phyloP scores from a whole-genome alignment of 2,888 invertebrate genomes.

The Apotomis betuletana region DNA sequence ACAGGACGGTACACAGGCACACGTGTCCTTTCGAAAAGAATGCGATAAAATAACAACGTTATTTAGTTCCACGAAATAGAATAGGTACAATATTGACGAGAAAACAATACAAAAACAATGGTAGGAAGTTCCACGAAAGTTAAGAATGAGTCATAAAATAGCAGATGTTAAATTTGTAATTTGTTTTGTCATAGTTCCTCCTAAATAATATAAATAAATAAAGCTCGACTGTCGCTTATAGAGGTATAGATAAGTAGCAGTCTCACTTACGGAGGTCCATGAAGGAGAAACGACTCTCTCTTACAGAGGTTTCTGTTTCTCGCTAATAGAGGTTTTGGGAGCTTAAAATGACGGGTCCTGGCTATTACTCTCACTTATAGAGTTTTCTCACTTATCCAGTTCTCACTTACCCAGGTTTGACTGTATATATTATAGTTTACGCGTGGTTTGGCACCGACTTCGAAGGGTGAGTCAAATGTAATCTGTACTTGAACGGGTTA shows the following conservation, averaged over 20 bases:
- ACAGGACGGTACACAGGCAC: neutral
- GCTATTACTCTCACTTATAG: conserved; percentile 10
- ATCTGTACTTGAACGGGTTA: no score
- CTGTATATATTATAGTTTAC: no score
- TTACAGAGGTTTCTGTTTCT: conserved; percentile 36
- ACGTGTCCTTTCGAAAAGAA: conserved; percentile 27
- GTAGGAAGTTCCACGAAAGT: conserved; percentile 44
- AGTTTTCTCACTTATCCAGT: conserved; percentile 22
- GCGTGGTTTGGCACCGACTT: no score
- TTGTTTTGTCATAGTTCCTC: no score
- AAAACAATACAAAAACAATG: conserved; percentile 44
- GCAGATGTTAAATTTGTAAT: conserved; percentile 40
- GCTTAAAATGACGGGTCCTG: no score
- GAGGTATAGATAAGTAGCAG: conserved; percentile 38
- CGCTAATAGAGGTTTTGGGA: conserved; percentile 18
- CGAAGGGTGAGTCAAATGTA: no score
- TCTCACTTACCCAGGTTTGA: conserved; percentile 15
- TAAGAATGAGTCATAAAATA: conserved; percentile 40
- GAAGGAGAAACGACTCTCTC: conserved; percentile 22
- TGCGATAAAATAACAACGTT: no score
- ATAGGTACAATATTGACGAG: conserved; percentile 38
- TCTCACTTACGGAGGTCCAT: conserved; percentile 39
- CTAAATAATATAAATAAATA: conserved; percentile 14
- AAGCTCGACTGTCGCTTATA: conserved; percentile 28
- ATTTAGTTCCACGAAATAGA: no score